A percentile compares a stretch with the other conserved stretches of the same genome.
These are phyloP conservation scores for Astreopora myriophthalma DNA, from an alignment of 64 coral and sea anemone genomes.

Conservation along the genomic window DNA sequence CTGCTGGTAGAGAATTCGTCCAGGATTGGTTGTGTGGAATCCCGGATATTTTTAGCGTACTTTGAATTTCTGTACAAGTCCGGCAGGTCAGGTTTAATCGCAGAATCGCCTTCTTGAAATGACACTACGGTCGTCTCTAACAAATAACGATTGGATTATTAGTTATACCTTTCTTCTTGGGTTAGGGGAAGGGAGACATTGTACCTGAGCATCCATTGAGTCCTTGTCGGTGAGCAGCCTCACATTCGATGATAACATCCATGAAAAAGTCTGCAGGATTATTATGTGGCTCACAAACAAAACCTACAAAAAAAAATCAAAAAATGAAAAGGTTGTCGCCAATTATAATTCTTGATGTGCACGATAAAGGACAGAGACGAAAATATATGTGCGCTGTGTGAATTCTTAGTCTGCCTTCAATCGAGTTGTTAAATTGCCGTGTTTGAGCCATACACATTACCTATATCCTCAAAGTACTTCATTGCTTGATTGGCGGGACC, in stretches of 20 bases:
- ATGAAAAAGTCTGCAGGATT: constrained; percentile 96
- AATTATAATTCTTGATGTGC: no score
- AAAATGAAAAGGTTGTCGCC: no score
- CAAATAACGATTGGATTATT: background rate
- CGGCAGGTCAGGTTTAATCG: background rate
- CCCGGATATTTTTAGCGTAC: constrained; percentile 6
- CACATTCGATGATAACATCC: constrained; percentile 80
- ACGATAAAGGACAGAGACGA: no score
- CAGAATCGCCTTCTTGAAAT: background rate
- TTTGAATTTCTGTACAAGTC: constrained; percentile 42
- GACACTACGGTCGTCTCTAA: constrained; percentile 17
- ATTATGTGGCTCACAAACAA: constrained; percentile 83
- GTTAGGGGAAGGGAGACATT: background rate
- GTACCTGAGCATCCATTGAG: background rate
- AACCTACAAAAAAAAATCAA: constrained; percentile 51
- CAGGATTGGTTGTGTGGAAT: constrained; percentile 58
- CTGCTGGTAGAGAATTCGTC: constrained; percentile 5
- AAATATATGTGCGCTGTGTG: no score
- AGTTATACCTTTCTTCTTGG: background rate
- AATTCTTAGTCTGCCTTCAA: no score
- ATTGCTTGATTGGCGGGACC: constrained; percentile 71
- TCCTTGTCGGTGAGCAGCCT: background rate
- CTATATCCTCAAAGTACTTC: constrained; percentile 82
- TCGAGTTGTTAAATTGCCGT: background rate
- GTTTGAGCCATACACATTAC: constrained; percentile 13